Base-by-base conservation (phyloP, 2,113 vertebrate species). In the Orycteropus afer region DNA sequence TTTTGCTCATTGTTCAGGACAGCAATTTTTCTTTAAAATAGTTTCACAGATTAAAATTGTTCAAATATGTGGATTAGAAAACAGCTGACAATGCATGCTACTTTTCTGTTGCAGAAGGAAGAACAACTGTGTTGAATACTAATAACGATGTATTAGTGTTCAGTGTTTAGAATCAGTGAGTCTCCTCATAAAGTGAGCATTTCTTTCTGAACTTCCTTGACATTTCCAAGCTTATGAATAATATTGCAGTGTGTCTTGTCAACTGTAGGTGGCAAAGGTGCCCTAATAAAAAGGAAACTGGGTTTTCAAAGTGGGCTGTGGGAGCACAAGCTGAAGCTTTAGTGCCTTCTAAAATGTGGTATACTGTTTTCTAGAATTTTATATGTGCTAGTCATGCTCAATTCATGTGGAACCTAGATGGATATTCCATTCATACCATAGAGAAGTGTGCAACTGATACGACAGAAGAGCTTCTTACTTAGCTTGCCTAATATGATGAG, bases 321-420 rank as follows among this genome's bases (percentile, higher is more conserved):
- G 96, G 98, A 98, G 98, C 98, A 98, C 98, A 98, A 98, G 98
- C 98, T 98, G 95, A 98, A 97, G 98, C 98, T 98, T 98, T 97
- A 98, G 98, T 99, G 98, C 98, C 98, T 99, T 98, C 95, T 98
- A 96, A 98, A 97, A 96, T 96, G 97, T 97, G 98, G 86, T 98
- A 87, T 95, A 84, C 94, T 97, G 96, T 98, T 98, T 98, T 98
- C 77, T 97, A 97, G 97, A 98, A 96, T 98, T 96, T 63, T 98
- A 5, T 97, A 90, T 94, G 97, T 97, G 96, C 92, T 98, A 20
- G 49, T 95, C 83, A 96, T 93, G 96, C 94, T 97, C 45, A 89
- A 7, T 91, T 97, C 79, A 84, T 97, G 42, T 0, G 63, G 95
- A 81, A 95, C 96, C 85, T 97, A 97, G 96, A 3, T 97, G 96